phyloP scores from a whole-genome alignment of 2,888 invertebrate species.

The Sabellastarte sp. region DNA sequence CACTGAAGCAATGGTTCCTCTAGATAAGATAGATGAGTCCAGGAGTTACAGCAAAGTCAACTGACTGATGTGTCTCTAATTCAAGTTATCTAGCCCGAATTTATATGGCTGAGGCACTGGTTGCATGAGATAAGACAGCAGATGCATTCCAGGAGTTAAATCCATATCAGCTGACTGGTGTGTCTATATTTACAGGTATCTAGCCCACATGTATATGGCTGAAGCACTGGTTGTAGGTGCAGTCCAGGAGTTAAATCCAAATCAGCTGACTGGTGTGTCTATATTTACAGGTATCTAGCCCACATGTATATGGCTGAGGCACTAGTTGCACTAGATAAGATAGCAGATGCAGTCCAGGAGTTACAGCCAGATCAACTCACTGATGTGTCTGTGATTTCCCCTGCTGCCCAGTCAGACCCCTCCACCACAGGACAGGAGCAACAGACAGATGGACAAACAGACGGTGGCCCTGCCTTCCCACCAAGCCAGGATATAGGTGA shows the following conservation, averaged over 20 bases:
- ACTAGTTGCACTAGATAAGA: conserved; percentile 74
- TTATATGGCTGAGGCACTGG: conserved; percentile 85
- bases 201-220: conserved; percentile 86
- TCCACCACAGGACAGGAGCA: too few relatives aligned
- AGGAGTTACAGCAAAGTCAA: too few relatives aligned
- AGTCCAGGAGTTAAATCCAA: conserved; percentile 68
- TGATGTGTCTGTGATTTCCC: conserved; percentile 48
- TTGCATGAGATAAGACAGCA: conserved; percentile 74
- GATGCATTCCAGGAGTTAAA: conserved; percentile 84
- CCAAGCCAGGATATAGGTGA: too few relatives aligned
- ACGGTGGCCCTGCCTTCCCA: too few relatives aligned
- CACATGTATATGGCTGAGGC: conserved; percentile 90
- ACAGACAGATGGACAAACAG: too few relatives aligned
- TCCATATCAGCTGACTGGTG: conserved; percentile 23
- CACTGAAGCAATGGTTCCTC: too few relatives aligned
- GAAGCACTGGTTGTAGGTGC: conserved; percentile 86
- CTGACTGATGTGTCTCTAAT: too few relatives aligned
- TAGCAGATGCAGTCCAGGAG: conserved; percentile 80
- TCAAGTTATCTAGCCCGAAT: conserved; percentile 74
- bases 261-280: background rate
- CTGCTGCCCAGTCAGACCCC: conserved; percentile 43
- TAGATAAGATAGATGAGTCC: too few relatives aligned
- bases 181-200: conserved; percentile 51
- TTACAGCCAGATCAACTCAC: conserved; percentile 65
- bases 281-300: conserved; percentile 66